phyloP scores from a whole-genome alignment of 2,888 invertebrate species.

The Aplocera efformata region DNA sequence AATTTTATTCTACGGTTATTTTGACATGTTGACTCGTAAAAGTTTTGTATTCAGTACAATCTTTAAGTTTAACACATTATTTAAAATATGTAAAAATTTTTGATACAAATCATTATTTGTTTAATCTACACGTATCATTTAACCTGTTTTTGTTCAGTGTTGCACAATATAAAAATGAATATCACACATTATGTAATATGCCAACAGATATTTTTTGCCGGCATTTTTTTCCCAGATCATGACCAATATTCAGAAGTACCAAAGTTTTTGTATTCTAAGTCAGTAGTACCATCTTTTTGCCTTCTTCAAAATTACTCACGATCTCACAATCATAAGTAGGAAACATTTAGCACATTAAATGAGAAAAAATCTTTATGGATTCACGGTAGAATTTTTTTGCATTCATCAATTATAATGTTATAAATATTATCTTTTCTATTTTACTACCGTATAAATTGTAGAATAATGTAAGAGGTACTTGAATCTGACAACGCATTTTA shows the following conservation, averaged over 20 bases:
- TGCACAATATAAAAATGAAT: no score
- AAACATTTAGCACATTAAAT: constrained; percentile 16
- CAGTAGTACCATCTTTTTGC: constrained; percentile 20
- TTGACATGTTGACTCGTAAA: no score
- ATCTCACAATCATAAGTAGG: constrained; percentile 18
- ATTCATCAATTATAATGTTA: no score
- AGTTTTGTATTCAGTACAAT: no score
- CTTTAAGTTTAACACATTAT: no score
- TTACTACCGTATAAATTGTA: constrained; percentile 14
- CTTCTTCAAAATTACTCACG: constrained; percentile 16
- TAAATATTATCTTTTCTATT: neutral
- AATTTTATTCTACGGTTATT: no score
- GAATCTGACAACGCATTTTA: no score
- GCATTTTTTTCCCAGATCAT: no score
- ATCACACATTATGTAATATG: no score
- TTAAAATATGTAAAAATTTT: neutral
- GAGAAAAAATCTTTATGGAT: constrained; percentile 17
- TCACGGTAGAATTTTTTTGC: constrained; percentile 12
- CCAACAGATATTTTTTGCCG: no score
- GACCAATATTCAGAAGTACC: constrained; percentile 2
- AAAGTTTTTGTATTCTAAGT: constrained; percentile 11
- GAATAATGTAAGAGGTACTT: neutral
- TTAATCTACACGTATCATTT: no score
- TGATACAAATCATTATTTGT: no score
- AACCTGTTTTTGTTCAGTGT: constrained; percentile 1